Percentiles rank a stretch among this genome's conserved stretches.
Evolutionary conservation across 64 coral and sea anemone genomes (phyloP).

Genomic region (Montipora sp.): DNA sequence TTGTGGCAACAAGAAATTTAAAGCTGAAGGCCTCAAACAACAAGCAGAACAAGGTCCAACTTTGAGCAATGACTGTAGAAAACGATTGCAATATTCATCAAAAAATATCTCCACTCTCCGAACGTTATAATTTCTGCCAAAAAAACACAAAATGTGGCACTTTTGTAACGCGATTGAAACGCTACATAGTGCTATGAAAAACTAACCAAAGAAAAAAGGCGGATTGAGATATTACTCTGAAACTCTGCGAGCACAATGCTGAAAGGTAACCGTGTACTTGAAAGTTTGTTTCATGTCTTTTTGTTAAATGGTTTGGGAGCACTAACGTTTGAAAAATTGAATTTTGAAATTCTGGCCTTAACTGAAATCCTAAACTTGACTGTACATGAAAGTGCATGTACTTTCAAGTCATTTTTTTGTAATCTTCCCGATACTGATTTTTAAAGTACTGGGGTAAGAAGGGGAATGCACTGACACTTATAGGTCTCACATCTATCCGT

Average conservation of each 20-base stretch:
- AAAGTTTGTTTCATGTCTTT: neutral
- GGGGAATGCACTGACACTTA: neutral
- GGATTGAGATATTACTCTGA: neutral
- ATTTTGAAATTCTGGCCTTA: neutral
- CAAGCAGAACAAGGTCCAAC: too few species aligned
- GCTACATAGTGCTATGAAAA: neutral
- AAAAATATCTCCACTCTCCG: neutral
- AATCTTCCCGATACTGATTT: neutral
- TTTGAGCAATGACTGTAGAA: too few species aligned
- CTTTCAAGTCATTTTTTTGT: neutral
- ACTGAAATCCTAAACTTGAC: slow-evolving; percentile 28
- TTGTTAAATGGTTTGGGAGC: neutral
- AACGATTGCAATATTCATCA: too few species aligned
- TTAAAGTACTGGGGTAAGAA: neutral
- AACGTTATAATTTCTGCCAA: neutral
- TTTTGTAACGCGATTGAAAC: neutral
- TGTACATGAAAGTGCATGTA: slow-evolving; percentile 18
- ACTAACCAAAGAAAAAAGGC: neutral
- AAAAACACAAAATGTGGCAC: neutral
- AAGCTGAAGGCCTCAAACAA: too few species aligned
- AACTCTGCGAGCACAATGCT: neutral
- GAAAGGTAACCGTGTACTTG: neutral
- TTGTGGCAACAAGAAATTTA: too few species aligned
- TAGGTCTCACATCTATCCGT: neutral
- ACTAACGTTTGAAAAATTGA: neutral